Percentiles rank a stretch among this genome's conserved stretches.
These are phyloP conservation scores for Prolemur simus DNA, from an alignment of 2,113 vertebrate genomes.

Conservation along the genomic window DNA sequence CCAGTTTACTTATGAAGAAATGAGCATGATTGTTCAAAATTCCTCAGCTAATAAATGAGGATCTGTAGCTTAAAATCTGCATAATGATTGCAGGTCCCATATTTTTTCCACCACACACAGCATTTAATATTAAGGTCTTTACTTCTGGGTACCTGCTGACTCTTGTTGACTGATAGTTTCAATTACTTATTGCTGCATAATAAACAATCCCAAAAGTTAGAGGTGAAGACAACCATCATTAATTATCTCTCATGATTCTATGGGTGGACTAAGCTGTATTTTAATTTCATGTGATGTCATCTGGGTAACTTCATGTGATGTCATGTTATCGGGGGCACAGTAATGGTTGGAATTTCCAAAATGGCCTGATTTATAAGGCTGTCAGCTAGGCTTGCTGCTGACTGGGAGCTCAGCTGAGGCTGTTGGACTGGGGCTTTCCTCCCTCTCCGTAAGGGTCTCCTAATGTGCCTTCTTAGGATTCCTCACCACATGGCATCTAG, in stretches of 20 bases:
- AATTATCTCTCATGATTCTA: background rate
- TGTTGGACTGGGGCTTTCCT: fast-evolving
- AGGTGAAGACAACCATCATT: background rate
- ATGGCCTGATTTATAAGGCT: background rate
- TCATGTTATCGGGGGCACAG: background rate
- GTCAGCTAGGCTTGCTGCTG: fast-evolving
- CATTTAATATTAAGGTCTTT: background rate
- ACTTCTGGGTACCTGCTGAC: background rate
- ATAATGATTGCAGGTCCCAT: background rate
- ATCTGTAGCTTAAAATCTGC: background rate
- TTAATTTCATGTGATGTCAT: background rate
- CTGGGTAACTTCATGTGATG: background rate
- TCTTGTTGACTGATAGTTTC: background rate
- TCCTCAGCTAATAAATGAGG: background rate
- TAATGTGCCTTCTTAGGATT: background rate
- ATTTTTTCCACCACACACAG: background rate
- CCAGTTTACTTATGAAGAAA: background rate
- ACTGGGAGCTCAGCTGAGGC: background rate
- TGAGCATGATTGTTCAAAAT: background rate
- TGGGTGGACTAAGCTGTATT: background rate
- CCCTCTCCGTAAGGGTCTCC: background rate
- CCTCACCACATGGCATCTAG: background rate
- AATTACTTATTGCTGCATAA: background rate
- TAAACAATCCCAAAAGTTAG: background rate
- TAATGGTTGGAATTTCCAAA: background rate